Evolutionary conservation across 2,888 invertebrate species (phyloP).

Genomic region (Eupithecia centaureata): DNA sequence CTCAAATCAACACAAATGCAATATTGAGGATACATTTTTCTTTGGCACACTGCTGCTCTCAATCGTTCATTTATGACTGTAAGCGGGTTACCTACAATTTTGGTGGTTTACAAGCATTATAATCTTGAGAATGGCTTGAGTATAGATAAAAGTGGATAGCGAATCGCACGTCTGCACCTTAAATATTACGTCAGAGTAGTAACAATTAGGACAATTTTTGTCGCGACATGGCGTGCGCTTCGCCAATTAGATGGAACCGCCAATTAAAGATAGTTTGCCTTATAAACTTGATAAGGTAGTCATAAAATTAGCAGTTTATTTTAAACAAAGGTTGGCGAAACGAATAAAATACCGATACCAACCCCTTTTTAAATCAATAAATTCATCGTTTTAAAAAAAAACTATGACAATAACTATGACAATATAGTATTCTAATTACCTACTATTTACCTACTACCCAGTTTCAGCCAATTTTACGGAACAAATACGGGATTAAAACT

Average conservation of each 20-base stretch:
- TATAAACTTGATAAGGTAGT: conserved; percentile 53
- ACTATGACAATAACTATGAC: too few species aligned
- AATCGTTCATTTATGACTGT: too few species aligned
- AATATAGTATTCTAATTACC: too few species aligned
- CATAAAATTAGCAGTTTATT: conserved; percentile 42
- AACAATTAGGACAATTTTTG: conserved; percentile 69
- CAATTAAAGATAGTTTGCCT: conserved; percentile 63
- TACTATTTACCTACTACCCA: too few species aligned
- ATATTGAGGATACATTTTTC: too few species aligned
- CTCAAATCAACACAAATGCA: too few species aligned
- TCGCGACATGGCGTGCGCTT: conserved; percentile 69
- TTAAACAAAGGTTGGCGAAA: conserved; percentile 13
- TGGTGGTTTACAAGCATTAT: background rate
- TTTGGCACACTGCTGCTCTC: too few species aligned
- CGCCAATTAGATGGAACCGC: conserved; percentile 59
- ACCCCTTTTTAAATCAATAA: background rate
- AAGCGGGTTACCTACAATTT: too few species aligned
- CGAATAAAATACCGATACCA: background rate
- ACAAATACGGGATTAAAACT: too few species aligned
- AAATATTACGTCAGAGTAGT: conserved; percentile 59
- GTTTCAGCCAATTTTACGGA: too few species aligned
- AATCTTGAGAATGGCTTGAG: background rate
- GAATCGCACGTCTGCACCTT: background rate
- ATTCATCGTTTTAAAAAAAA: too few species aligned
- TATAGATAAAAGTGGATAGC: background rate